Percentiles rank a stretch among this genome's conserved stretches.
Conservation (phyloP, 2,113 vertebrate genomes). For the Ophiodon elongatus region DNA sequence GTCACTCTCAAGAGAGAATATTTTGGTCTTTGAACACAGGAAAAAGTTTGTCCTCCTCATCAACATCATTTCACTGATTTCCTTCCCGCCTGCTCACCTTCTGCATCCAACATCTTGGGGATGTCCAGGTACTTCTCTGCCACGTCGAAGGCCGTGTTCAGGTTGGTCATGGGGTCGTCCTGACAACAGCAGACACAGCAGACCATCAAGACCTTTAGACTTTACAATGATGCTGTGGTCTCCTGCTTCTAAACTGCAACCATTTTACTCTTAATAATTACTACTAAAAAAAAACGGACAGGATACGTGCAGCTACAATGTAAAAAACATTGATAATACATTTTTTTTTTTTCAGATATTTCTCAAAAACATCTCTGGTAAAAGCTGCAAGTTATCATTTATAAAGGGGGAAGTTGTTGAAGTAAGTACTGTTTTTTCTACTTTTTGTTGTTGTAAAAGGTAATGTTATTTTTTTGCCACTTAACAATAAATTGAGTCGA, state of each 20-base stretch:
- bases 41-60: not conserved
- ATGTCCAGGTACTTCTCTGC: conserved; percentile 96
- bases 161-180: conserved; percentile 94
- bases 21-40: conserved; percentile 11
- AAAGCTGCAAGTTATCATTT: too few relatives aligned
- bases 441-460: not conserved
- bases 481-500: not conserved
- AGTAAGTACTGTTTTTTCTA: not conserved
- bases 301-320: too few relatives aligned
- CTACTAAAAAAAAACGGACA: not conserved
- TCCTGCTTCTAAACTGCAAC: too few relatives aligned
- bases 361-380: not conserved
- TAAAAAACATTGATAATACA: not conserved
- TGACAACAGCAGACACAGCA: conserved; percentile 56
- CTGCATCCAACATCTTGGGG: conserved; percentile 96
- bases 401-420: not conserved
- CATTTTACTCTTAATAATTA: not conserved
- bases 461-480: not conserved
- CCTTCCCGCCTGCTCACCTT: conserved; percentile 84
- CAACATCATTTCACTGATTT: not conserved
- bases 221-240: too few relatives aligned
- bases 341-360: not conserved
- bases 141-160: conserved; percentile 96
- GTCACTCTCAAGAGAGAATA: conserved; percentile 5
- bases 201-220: not conserved